Base-by-base conservation (phyloP, 2,888 invertebrate genomes). In the Gastrophysa polygoni region DNA sequence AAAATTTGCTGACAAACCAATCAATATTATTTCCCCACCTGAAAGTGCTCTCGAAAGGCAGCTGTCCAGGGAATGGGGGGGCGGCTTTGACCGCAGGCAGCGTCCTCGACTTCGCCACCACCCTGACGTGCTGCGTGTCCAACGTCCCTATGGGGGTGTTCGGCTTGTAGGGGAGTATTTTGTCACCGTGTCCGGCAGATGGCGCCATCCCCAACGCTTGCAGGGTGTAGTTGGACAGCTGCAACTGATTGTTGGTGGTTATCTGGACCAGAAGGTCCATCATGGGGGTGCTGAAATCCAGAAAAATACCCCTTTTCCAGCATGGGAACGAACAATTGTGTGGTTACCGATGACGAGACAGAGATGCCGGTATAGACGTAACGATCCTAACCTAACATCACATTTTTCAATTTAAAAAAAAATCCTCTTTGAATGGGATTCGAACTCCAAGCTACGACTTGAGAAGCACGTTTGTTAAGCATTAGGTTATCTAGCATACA, bases 261-360 rank as follows among this genome's bases (percentile, higher is more conserved):
- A 90, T 85, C 76, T 90, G 89, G 56, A 91, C 88, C 68, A 91
- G 83, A 49, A 91, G 84, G 77, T 91, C 91, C 88, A 91, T 89
- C 90, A 91, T 91, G 32, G 90, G 90, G 20, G 89, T 90, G 77
- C 91, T 91, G 64, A 83, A 82, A 54, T 2, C 18, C 38, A 7
- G 18, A 8, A 10, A 46, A 18, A 38, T 8, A 14, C 38, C n/a
- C n/a, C n/a, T n/a, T n/a, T n/a, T n/a, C n/a, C n/a, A n/a, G n/a
- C n/a, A n/a, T n/a, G n/a, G n/a, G n/a, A n/a, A n/a, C n/a, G n/a
- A n/a, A n/a, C n/a, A n/a, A n/a, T n/a, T n/a, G n/a, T n/a, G n/a
- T n/a, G n/a, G n/a, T n/a, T n/a, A n/a, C n/a, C n/a, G n/a, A n/a
- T n/a, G n/a, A n/a, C n/a, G n/a, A n/a, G n/a, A n/a, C n/a, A n/a